Percentiles rank a stretch among this genome's conserved stretches.
Conservation (phyloP, 2,888 invertebrate genomes). For the Ceriagrion tenellum region DNA sequence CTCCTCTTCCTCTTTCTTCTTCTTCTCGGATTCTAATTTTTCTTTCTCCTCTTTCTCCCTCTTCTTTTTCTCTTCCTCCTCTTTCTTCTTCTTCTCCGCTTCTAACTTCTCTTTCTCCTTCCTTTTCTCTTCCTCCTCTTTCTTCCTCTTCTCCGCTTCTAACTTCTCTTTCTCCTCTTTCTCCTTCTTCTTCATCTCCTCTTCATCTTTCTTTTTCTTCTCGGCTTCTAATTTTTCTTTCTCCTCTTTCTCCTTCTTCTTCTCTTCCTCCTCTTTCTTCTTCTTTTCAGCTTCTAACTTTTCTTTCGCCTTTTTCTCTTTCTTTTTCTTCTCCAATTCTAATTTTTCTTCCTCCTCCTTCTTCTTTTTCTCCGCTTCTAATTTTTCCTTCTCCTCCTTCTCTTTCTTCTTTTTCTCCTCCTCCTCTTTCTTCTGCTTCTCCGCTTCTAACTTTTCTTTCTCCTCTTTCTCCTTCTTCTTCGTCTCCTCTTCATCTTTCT, state of each 20-base stretch:
- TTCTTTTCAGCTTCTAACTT: constrained; percentile 70
- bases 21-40: constrained; percentile 69
- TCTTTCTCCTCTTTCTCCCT: constrained; percentile 62
- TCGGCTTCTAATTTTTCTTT: constrained; percentile 13
- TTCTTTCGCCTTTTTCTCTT: constrained; percentile 70
- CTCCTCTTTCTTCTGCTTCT: constrained; percentile 69
- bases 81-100: constrained; percentile 70
- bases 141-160: constrained; percentile 69
- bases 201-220: constrained; percentile 69
- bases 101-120: constrained; percentile 71
- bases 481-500: constrained; percentile 68
- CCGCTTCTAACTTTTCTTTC: constrained; percentile 70
- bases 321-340: constrained; percentile 68
- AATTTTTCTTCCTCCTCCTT: constrained; percentile 69
- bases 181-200: constrained; percentile 71
- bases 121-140: constrained; percentile 71
- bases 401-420: constrained; percentile 69
- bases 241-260: constrained; percentile 68
- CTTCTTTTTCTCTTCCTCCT: constrained; percentile 69
- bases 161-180: constrained; percentile 70
- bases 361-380: constrained; percentile 69
- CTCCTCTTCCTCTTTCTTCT: constrained; percentile 69
- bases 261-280: constrained; percentile 70
- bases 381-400: constrained; percentile 69
- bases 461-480: constrained; percentile 71